Percentiles rank a stretch among this genome's conserved stretches.
Conservation (phyloP, 2,797 vertebrate genomes). For the Ctenochaetus hawaiiensis region DNA sequence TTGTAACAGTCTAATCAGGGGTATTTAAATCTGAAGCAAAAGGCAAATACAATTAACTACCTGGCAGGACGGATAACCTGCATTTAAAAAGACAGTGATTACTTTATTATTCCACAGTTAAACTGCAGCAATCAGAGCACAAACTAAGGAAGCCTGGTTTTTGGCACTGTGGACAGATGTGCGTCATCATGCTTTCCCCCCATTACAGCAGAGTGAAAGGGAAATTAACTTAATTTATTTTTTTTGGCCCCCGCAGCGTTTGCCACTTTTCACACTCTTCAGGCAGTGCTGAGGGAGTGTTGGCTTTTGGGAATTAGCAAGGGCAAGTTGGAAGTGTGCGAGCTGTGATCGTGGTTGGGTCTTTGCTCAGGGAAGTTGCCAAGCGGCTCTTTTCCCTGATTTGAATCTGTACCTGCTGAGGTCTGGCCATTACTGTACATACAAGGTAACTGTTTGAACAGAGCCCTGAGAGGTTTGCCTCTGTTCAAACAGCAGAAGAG, state of each 20-base stretch:
- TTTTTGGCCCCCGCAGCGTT: slow-evolving; percentile 76
- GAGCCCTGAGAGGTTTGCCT: slow-evolving; percentile 59
- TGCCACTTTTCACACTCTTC: slow-evolving; percentile 69
- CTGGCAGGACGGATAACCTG: slow-evolving; percentile 17
- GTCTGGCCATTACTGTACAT: slow-evolving; percentile 68
- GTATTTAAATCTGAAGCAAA: slow-evolving; percentile 24
- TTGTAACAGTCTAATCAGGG: slow-evolving; percentile 9
- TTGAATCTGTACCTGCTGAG: slow-evolving; percentile 79
- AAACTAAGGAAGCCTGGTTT: slow-evolving; percentile 56
- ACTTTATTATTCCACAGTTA: slow-evolving; percentile 53
- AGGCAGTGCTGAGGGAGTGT: slow-evolving; percentile 54
- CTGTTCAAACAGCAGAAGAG: slow-evolving; percentile 61
- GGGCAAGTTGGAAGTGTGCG: slow-evolving; percentile 35
- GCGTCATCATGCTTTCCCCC: slow-evolving; percentile 45
- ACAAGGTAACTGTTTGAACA: slow-evolving; percentile 43
- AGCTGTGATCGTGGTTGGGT: slow-evolving; percentile 53
- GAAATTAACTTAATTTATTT: slow-evolving; percentile 83
- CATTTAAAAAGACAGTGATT: slow-evolving; percentile 68
- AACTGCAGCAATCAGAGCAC: slow-evolving; percentile 56
- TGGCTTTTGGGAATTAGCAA: slow-evolving; percentile 72
- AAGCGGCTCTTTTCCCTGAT: slow-evolving; percentile 46
- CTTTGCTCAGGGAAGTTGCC: slow-evolving; percentile 71
- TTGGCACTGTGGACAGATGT: slow-evolving; percentile 69
- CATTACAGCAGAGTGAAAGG: slow-evolving; percentile 61
- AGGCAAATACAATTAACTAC: slow-evolving; percentile 27